These are phyloP conservation scores for Thomomys bottae DNA, from an alignment of 2,113 vertebrate genomes.

Conservation along the genomic window DNA sequence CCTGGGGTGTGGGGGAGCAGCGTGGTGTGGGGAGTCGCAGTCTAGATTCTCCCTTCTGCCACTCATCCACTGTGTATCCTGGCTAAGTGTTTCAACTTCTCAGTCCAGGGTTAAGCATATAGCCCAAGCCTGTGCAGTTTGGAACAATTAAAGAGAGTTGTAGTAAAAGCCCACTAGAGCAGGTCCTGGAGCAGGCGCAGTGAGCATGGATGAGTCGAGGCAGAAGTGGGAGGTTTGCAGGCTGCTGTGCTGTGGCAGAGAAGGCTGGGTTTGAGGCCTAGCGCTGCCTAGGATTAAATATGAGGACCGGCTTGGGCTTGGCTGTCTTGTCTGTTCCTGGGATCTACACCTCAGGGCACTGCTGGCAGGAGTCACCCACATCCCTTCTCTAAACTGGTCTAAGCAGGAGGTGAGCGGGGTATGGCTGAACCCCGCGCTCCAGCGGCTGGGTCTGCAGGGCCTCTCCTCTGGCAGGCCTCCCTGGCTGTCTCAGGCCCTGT, in stretches of 20 bases:
- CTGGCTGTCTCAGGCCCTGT: neutral
- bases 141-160: neutral
- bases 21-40: too few species aligned
- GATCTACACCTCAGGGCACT: fast-evolving
- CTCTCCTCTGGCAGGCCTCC: too few species aligned
- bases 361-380: neutral
- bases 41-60: neutral
- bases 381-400: neutral
- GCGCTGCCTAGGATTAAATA: neutral
- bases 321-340: neutral
- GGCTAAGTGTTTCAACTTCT: neutral
- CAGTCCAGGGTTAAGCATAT: neutral
- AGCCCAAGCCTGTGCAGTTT: neutral
- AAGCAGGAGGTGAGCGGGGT: neutral
- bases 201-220: fast-evolving
- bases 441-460: neutral
- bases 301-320: neutral
- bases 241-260: neutral
- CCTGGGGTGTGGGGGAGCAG: too few species aligned
- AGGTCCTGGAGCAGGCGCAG: fast-evolving
- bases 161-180: neutral
- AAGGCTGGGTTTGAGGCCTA: neutral
- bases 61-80: neutral
- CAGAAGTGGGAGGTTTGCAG: neutral
- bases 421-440: neutral